Conservation (phyloP, 2,797 vertebrate genomes). For the Hypotaenidia philippensis region DNA sequence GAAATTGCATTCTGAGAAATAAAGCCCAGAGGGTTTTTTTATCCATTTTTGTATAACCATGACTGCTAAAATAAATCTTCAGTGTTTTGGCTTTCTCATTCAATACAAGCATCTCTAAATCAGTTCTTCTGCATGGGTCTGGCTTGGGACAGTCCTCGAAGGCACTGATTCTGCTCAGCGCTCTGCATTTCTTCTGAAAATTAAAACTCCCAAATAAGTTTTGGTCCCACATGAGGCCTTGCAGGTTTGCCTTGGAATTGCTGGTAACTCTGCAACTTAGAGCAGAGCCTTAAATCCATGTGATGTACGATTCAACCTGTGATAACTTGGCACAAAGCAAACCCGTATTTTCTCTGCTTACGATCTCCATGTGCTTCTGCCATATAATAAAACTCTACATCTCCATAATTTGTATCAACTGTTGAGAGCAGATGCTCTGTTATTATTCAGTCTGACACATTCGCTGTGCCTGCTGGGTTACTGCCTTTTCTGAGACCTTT, state of each 20-base stretch:
- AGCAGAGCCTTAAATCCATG: not conserved
- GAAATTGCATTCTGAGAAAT: not conserved
- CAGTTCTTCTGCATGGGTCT: not conserved
- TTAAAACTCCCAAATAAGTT: not conserved
- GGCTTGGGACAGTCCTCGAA: not conserved
- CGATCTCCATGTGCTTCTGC: not conserved
- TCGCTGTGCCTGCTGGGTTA: not conserved
- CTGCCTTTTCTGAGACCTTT: constrained; percentile 49
- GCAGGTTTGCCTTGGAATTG: not conserved
- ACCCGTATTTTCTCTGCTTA: not conserved
- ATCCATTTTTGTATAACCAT: not conserved
- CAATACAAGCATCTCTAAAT: not conserved
- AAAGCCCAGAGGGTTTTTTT: not conserved
- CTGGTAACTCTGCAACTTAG: fast-evolving
- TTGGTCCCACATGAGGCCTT: not conserved
- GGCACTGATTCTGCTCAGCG: not conserved
- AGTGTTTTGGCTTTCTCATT: not conserved
- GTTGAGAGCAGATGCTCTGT: not conserved
- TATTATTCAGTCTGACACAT: constrained; percentile 13
- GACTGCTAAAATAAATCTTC: not conserved
- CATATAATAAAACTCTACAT: not conserved
- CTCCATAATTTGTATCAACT: constrained; percentile 1
- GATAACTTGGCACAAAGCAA: not conserved
- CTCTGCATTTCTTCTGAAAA: not conserved
- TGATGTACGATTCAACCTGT: not conserved